Conservation (phyloP, 2,888 invertebrate species). For the Nectonema munidae region DNA sequence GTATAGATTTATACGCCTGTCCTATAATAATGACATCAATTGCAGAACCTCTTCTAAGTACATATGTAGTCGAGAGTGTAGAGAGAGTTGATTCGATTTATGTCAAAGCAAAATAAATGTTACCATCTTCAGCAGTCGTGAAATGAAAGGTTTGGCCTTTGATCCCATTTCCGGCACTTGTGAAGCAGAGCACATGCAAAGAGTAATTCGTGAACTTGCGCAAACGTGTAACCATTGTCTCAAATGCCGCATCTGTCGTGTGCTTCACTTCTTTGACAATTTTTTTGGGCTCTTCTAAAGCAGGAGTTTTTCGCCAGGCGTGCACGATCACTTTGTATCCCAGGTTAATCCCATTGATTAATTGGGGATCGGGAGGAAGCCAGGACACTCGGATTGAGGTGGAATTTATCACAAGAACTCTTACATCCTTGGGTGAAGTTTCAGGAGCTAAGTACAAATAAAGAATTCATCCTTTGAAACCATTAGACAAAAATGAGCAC, state of each 20-base stretch:
- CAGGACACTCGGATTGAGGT: slow-evolving; percentile 50
- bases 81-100: too few relatives aligned
- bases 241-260: not conserved
- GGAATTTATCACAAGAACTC: slow-evolving; percentile 45
- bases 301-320: not conserved
- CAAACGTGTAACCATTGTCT: slow-evolving; percentile 1
- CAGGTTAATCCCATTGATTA: slow-evolving; percentile 88
- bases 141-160: not conserved
- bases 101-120: too few relatives aligned
- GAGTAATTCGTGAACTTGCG: not conserved
- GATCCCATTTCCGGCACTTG: not conserved
- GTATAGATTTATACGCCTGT: too few relatives aligned
- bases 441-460: slow-evolving; percentile 37
- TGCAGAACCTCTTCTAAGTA: too few relatives aligned
- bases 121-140: not conserved
- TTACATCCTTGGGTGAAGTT: slow-evolving; percentile 50
- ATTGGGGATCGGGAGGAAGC: slow-evolving; percentile 83
- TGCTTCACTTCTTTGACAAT: not conserved
- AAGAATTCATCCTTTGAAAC: too few relatives aligned
- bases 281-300: not conserved
- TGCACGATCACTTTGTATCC: slow-evolving; percentile 40
- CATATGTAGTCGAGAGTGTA: too few relatives aligned
- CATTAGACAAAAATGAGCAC: too few relatives aligned
- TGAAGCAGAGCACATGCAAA: slow-evolving; percentile 1
- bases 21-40: too few relatives aligned